Percentiles rank a stretch among this genome's conserved stretches.
These are phyloP conservation scores for Oligia strigilis DNA, from an alignment of 2,888 invertebrate genomes.

Conservation along the genomic window DNA sequence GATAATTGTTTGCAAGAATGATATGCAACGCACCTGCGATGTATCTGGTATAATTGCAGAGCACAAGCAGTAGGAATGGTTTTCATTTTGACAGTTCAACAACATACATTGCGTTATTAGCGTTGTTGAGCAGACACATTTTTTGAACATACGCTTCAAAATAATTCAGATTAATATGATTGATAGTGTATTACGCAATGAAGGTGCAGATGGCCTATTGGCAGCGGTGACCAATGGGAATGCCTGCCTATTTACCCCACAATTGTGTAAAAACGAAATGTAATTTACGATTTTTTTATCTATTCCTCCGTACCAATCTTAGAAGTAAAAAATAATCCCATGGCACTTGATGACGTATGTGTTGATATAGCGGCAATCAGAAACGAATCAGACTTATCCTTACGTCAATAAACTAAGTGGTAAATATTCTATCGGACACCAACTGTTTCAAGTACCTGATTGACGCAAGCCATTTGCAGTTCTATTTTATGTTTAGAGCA, in stretches of 20 bases:
- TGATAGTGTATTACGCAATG: too few species aligned
- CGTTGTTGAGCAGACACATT: too few species aligned
- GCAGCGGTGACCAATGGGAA: too few species aligned
- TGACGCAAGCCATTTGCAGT: constrained; percentile 46
- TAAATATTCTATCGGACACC: constrained; percentile 34
- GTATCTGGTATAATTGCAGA: too few species aligned
- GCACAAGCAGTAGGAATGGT: too few species aligned
- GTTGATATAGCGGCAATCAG: constrained; percentile 46
- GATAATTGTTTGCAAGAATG: too few species aligned
- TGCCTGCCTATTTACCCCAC: neutral
- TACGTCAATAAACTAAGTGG: constrained; percentile 49
- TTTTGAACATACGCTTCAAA: too few species aligned
- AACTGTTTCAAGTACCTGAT: constrained; percentile 48
- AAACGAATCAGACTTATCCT: constrained; percentile 47
- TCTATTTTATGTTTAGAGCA: neutral
- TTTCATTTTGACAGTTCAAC: too few species aligned
- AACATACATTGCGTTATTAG: too few species aligned
- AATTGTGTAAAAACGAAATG: neutral
- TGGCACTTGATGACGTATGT: constrained; percentile 27
- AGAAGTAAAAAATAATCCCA: constrained; percentile 17
- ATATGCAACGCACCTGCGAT: too few species aligned
- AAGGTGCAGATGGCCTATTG: too few species aligned
- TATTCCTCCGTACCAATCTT: neutral
- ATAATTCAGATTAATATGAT: too few species aligned
- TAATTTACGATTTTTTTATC: neutral